Percentiles rank a stretch among this genome's conserved stretches.
phyloP scores from a whole-genome alignment of 53 echinoderm and acorn worm species.

The Apostichopus leukothele region DNA sequence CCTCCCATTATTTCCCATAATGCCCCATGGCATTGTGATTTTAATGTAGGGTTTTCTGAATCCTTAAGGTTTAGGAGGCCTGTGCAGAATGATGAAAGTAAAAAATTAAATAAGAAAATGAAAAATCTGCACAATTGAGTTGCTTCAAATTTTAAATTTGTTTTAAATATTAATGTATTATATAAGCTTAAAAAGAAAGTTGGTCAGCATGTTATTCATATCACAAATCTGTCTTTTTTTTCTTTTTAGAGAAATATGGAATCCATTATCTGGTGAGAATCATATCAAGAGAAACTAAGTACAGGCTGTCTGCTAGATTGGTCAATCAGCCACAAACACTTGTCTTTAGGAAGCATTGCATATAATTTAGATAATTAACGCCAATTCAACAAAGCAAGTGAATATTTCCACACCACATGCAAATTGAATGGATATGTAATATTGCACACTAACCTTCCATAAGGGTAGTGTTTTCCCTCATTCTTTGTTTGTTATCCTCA shows the following conservation, averaged over 20 bases:
- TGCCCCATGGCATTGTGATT: conserved; percentile 80
- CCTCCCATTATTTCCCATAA: conserved; percentile 76
- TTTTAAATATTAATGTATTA: too few species aligned
- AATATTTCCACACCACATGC: too few species aligned
- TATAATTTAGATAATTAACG: background rate
- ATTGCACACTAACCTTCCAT: conserved; percentile 63
- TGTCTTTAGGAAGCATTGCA: background rate
- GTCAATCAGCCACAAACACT: too few species aligned
- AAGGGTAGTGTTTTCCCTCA: conserved; percentile 61
- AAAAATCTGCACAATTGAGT: too few species aligned
- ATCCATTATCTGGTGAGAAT: too few species aligned
- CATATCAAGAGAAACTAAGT: too few species aligned
- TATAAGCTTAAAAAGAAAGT: too few species aligned
- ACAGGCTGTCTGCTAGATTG: too few species aligned
- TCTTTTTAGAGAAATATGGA: too few species aligned
- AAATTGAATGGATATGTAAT: too few species aligned
- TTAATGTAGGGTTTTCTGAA: conserved; percentile 53
- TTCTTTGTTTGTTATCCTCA: conserved; percentile 66
- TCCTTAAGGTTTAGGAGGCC: conserved; percentile 65
- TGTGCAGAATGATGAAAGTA: conserved; percentile 1
- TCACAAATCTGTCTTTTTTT: too few species aligned
- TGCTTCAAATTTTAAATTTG: background rate
- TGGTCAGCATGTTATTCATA: too few species aligned
- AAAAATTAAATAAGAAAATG: background rate
- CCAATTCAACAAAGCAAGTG: background rate